Percentiles rank a stretch among this genome's conserved stretches.
Evolutionary conservation across 2,113 vertebrate species (phyloP).

Genomic region (Marmota monax): DNA sequence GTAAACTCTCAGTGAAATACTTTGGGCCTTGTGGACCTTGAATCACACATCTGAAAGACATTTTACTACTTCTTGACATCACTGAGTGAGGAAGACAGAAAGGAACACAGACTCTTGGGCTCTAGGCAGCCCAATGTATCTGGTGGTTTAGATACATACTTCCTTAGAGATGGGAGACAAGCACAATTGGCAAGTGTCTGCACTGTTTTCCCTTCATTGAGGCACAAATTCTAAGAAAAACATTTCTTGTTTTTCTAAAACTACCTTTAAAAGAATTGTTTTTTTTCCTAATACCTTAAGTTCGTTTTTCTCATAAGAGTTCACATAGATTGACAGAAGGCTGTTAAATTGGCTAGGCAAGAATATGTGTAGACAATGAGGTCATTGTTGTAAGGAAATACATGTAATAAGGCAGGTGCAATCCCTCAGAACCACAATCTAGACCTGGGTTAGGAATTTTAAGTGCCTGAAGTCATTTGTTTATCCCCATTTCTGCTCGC

Average conservation of each 20-base stretch:
- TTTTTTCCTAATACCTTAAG: neutral
- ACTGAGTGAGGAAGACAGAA: neutral
- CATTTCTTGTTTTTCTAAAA: constrained; percentile 19
- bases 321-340: neutral
- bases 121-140: too few species aligned
- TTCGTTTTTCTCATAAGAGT: neutral
- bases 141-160: neutral
- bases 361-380: neutral
- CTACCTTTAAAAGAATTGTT: neutral
- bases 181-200: neutral
- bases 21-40: neutral
- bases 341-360: neutral
- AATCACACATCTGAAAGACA: neutral
- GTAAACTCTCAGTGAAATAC: neutral
- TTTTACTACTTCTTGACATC: neutral
- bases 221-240: neutral
- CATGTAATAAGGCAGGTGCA: neutral
- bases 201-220: neutral
- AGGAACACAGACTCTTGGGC: neutral
- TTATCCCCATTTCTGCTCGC: neutral
- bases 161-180: neutral
- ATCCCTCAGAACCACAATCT: neutral
- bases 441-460: neutral
- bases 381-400: neutral
- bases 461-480: neutral